Base-by-base conservation (phyloP, 2,888 invertebrate species). In the Apoda limacodes region DNA sequence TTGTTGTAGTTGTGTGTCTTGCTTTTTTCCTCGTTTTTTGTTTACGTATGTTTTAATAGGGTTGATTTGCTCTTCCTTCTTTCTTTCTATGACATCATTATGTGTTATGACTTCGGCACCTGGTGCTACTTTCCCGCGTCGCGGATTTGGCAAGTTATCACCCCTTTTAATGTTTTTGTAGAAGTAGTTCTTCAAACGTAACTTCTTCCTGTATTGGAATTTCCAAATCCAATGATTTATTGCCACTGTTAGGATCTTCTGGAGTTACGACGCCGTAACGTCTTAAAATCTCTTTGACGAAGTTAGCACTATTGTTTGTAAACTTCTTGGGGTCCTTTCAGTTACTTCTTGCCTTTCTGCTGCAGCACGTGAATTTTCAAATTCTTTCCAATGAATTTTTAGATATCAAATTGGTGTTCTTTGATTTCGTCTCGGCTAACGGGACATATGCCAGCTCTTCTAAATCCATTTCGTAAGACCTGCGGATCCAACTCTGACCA, bases 391-490 rank as follows among this genome's bases (percentile, higher is more conserved):
- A 14, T 36, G 19, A 39, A 25, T 15, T 34, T 32, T n/a, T 35
- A 25, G 10, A 13, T 2, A 26, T 46, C 42, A 24, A 40, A 44
- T 25, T 37, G 14, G 4, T 41, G 14, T 23, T 42, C 40, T 30
- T 30, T 33, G 35, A 38, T 25, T 4, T 14, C 42, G 22, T 39
- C 19, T 25, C 11, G 13, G 32, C 48, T 43, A 9, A 44, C 28
- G 10, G 51, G 51, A 32, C 32, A 44, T 13, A 53, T 50, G 22
- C 49, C 53, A 21, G 41, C 37, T 39, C 50, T 47, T 26, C 38
- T 28, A 31, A 53, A 53, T 4, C 52, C 48, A 37, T 41, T 40
- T 13, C 20, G 32, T 20, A 47, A 32, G n/a, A 41, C 37, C 5
- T 40, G 28, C 9, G 35, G 19, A 23, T 44, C 37, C 10, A 50